Evolutionary conservation across 2,797 vertebrate species (phyloP).

Genomic region (Dendrocincla fuliginosa): DNA sequence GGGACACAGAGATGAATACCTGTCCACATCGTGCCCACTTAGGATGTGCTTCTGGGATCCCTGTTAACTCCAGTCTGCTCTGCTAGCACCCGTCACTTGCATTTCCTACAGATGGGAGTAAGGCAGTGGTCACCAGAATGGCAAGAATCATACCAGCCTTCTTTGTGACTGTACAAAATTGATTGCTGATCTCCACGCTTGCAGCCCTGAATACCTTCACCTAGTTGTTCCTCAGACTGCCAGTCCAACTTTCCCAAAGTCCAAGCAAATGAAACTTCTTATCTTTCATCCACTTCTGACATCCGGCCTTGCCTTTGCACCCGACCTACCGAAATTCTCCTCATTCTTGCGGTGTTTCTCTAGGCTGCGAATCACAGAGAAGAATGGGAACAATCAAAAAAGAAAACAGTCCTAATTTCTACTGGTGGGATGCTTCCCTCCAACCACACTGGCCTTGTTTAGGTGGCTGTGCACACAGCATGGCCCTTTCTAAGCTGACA

Average conservation of each 20-base stretch:
- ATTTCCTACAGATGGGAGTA: not conserved
- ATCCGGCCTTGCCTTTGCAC: conserved; percentile 8
- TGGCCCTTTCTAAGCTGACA: not conserved
- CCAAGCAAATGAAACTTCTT: not conserved
- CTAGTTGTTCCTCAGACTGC: not conserved
- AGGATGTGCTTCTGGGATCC: not conserved
- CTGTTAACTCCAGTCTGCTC: not conserved
- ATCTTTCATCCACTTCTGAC: not conserved
- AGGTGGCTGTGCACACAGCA: not conserved
- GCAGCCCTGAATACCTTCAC: not conserved
- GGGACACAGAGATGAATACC: not conserved
- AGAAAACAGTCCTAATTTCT: not conserved
- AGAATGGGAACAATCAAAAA: conserved; percentile 45
- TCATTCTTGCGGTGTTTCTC: conserved; percentile 31
- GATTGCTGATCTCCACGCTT: not conserved
- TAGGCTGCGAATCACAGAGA: not conserved
- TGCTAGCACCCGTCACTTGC: not conserved
- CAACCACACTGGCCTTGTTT: not conserved
- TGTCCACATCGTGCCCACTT: not conserved
- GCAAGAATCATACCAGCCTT: not conserved
- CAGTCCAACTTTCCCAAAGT: not conserved
- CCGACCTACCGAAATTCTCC: not conserved
- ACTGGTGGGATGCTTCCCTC: not conserved
- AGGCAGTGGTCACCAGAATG: not conserved
- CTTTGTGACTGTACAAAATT: not conserved